Conservation (phyloP, 2,888 invertebrate species). For the Andrena flavipes region DNA sequence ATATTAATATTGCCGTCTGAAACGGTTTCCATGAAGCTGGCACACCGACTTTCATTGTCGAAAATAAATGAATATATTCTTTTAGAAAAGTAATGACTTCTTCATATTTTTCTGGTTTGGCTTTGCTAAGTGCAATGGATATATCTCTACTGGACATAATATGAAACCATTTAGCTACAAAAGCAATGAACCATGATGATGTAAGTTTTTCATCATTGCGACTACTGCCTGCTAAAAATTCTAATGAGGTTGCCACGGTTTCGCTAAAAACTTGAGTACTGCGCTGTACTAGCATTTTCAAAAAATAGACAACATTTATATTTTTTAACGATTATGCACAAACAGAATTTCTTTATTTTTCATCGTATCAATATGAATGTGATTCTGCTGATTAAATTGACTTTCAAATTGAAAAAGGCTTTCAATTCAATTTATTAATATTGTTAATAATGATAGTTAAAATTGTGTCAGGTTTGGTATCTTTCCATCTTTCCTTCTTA, state of each 20-base stretch:
- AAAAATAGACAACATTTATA: too few relatives aligned
- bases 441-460: too few relatives aligned
- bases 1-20: neutral
- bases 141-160: neutral
- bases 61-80: neutral
- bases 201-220: neutral
- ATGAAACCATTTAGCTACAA: neutral
- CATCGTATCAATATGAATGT: too few relatives aligned
- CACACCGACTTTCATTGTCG: neutral
- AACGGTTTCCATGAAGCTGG: neutral
- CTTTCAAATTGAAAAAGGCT: too few relatives aligned
- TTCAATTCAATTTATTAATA: too few relatives aligned
- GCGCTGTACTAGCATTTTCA: neutral
- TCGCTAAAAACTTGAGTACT: neutral
- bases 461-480: too few relatives aligned
- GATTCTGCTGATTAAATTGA: too few relatives aligned
- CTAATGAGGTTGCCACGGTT: neutral
- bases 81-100: neutral
- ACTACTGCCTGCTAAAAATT: neutral
- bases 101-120: conserved; percentile 2
- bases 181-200: conserved; percentile 3
- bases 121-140: neutral
- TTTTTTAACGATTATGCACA: too few relatives aligned
- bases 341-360: too few relatives aligned
- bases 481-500: too few relatives aligned